Base-by-base conservation (phyloP, 2,888 invertebrate genomes). In the Troglohyphantes excavatus region DNA sequence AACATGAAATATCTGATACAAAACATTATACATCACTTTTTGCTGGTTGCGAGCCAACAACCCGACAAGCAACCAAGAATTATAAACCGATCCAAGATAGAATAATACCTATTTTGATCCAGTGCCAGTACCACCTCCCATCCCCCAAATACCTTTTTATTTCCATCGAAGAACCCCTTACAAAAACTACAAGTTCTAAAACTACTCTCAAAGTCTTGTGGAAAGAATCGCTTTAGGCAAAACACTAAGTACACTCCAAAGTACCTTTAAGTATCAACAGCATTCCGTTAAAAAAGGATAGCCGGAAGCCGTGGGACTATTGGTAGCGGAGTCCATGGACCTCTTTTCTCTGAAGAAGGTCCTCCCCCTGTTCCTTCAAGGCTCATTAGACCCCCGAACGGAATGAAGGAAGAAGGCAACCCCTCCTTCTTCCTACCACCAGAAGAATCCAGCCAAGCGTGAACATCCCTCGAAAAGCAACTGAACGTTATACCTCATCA, bases 401-500 rank as follows among this genome's bases (percentile, higher is more conserved):
- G 68, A 46, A 17, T 19, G 76, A 76, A 68, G 61, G 39, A 39
- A 19, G 63, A 75, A 84, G 33, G 33, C 46, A 53, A 43, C 82
- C 59, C 75, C 73, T 68, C 75, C 73, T 59, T 68, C 33, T 46
- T 67, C 61, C 72, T 76, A 53, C 73, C 53, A 53, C 33, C 59
- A 68, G 53, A 73, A 70, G 78, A 73, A 68, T 19, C 29, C 67
- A 86, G 78, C 61, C 76, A 70, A 23, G 85, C 85, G 68, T 13
- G 78, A 86, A 78, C 61, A 86, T 70, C 76, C 78, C 39, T 27
- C 59, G 76, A 76, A 78, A 59, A 53, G 67, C 78, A 68, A 59
- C 78, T 70, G 78, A 86, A 86, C 70, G 85, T 78, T 86, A 86
- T 86, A 86, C 85, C 78, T 86, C 85, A 86, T 86, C 85, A 86